phyloP scores from a whole-genome alignment of 2,797 vertebrate species.

The Pseudotriccus pelzelni region DNA sequence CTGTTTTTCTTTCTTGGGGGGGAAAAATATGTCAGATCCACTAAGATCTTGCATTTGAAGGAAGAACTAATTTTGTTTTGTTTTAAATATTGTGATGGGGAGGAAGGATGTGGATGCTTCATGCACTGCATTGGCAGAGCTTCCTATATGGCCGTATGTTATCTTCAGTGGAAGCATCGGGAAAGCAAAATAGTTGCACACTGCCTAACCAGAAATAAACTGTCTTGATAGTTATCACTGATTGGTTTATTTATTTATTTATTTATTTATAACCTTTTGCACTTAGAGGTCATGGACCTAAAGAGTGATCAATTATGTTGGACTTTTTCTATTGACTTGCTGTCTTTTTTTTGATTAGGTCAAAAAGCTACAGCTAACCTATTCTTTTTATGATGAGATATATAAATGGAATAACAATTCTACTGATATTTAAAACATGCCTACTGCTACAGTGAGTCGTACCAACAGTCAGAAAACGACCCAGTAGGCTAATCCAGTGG shows the following conservation, averaged over 20 bases:
- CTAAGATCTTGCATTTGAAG: neutral
- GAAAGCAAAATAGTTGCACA: neutral
- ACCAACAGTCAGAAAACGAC: neutral
- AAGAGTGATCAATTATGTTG: accelerated
- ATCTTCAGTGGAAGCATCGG: neutral
- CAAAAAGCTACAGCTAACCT: neutral
- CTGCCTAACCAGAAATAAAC: neutral
- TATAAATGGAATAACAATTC: neutral
- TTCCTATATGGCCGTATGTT: neutral
- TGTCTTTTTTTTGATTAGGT: neutral
- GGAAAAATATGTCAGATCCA: neutral
- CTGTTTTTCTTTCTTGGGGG: neutral
- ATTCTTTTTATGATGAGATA: neutral
- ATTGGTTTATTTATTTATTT: neutral
- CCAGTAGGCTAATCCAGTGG: neutral
- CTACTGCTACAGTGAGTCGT: neutral
- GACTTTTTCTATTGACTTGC: neutral
- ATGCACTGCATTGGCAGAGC: neutral
- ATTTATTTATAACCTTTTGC: neutral
- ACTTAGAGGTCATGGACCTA: neutral
- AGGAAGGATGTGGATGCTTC: neutral
- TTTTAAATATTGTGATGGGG: neutral
- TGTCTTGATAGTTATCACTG: neutral
- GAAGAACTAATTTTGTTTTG: neutral
- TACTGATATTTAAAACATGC: neutral